phyloP scores from a whole-genome alignment of 2,888 invertebrate genomes.

The Aromia moschata region DNA sequence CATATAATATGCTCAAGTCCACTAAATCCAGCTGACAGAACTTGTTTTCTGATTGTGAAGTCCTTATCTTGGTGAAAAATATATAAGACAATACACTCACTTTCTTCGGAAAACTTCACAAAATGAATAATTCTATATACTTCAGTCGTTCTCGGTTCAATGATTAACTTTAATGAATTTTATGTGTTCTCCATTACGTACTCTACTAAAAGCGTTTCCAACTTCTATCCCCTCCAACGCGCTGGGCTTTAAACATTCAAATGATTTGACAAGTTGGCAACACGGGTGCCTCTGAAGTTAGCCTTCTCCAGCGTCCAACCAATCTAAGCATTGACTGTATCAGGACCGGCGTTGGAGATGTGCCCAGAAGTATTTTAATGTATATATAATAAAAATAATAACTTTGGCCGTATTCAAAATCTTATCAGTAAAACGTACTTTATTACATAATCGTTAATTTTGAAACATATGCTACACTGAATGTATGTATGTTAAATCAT shows the following conservation, averaged over 20 bases:
- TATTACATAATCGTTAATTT: too few relatives aligned
- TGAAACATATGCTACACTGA: too few relatives aligned
- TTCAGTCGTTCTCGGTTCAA: slow-evolving; percentile 5
- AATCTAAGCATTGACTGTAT: background rate
- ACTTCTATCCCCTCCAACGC: slow-evolving; percentile 32
- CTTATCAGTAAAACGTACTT: too few relatives aligned
- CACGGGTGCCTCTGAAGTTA: slow-evolving; percentile 5
- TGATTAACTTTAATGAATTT: slow-evolving; percentile 9
- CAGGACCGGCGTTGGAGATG: background rate
- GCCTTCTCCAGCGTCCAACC: background rate
- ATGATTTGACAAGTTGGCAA: slow-evolving; percentile 21
- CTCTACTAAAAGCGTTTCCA: slow-evolving; percentile 25
- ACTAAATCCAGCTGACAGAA: background rate
- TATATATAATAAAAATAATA: too few relatives aligned
- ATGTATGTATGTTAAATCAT: too few relatives aligned
- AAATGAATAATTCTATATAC: slow-evolving; percentile 6
- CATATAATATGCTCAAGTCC: slow-evolving; percentile 4
- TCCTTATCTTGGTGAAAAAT: background rate
- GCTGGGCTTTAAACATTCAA: slow-evolving; percentile 36
- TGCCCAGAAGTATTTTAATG: too few relatives aligned
- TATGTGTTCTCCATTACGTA: slow-evolving; percentile 14
- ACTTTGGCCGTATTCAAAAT: too few relatives aligned
- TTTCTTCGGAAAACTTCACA: background rate
- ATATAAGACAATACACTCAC: slow-evolving; percentile 1
- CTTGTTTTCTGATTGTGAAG: background rate